Percentiles rank a stretch among this genome's conserved stretches.
These are phyloP conservation scores for Caenorhabditis sp. DNA, from an alignment of 2,888 invertebrate species.

Conservation along the genomic window DNA sequence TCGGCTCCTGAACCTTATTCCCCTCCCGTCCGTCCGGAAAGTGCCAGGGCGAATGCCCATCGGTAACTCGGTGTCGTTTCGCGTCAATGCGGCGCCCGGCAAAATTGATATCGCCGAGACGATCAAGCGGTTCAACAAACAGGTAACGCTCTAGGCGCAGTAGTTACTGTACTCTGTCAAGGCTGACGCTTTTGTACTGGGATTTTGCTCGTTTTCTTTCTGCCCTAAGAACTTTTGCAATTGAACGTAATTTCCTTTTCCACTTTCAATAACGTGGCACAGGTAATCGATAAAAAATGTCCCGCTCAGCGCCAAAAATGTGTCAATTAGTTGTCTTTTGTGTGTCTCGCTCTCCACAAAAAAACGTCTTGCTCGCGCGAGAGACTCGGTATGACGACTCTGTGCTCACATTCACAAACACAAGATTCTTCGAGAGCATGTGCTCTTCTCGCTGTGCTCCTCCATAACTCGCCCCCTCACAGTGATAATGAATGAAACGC, in stretches of 20 bases:
- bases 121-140: conserved; percentile 47
- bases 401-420: conserved; percentile 24
- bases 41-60: conserved; percentile 30
- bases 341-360: conserved; percentile 19
- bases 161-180: too few relatives aligned
- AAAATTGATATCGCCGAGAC: conserved; percentile 60
- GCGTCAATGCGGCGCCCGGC: conserved; percentile 55
- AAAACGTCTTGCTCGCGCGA: conserved; percentile 28
- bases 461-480: conserved; percentile 19
- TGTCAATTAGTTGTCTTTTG: conserved; percentile 51
- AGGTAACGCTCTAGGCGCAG: too few relatives aligned
- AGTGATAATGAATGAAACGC: too few relatives aligned
- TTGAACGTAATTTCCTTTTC: not conserved
- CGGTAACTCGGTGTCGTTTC: conserved; percentile 54
- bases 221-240: not conserved
- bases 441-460: conserved; percentile 39
- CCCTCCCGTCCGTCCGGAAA: too few relatives aligned
- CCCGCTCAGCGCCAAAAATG: conserved; percentile 33
- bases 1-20: too few relatives aligned
- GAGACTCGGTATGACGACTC: too few relatives aligned
- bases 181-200: not conserved
- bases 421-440: conserved; percentile 47
- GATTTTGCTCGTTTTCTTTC: not conserved
- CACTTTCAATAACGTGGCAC: not conserved
- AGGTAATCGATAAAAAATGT: conserved; percentile 14